These are phyloP conservation scores for Ploceus nigricollis DNA, from an alignment of 2,113 vertebrate species.

Conservation along the genomic window DNA sequence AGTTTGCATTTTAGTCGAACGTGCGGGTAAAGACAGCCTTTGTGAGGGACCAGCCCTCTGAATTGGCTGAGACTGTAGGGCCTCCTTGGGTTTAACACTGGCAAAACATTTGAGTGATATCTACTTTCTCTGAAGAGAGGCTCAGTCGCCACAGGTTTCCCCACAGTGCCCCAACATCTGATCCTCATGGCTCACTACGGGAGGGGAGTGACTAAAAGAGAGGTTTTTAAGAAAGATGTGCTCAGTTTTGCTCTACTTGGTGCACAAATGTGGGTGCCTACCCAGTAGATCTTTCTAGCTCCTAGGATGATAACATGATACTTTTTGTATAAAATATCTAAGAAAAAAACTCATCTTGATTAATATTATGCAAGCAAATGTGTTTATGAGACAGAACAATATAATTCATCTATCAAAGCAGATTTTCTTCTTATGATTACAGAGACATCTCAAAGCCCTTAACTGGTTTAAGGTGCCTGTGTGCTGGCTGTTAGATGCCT, in stretches of 20 bases:
- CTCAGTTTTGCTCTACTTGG: neutral
- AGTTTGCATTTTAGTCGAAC: neutral
- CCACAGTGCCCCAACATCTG: accelerated
- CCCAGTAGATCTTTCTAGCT: neutral
- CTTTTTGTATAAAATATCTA: neutral
- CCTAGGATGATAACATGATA: neutral
- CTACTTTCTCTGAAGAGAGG: neutral
- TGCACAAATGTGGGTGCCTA: neutral
- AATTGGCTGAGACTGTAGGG: neutral
- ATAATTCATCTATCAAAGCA: neutral
- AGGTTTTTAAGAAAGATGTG: neutral
- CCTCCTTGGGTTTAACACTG: neutral
- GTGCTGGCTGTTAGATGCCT: neutral
- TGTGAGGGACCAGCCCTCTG: neutral
- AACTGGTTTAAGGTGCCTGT: neutral
- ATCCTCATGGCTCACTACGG: neutral
- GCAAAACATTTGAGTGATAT: neutral
- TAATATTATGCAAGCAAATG: neutral
- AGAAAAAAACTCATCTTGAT: neutral
- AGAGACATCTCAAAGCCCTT: neutral
- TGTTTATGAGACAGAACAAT: neutral
- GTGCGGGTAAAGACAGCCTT: neutral
- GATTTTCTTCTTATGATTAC: neutral
- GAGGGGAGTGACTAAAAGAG: neutral
- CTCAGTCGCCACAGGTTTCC: neutral